Base-by-base conservation (phyloP, 2,888 invertebrate species). In the Pegoplata infirma region DNA sequence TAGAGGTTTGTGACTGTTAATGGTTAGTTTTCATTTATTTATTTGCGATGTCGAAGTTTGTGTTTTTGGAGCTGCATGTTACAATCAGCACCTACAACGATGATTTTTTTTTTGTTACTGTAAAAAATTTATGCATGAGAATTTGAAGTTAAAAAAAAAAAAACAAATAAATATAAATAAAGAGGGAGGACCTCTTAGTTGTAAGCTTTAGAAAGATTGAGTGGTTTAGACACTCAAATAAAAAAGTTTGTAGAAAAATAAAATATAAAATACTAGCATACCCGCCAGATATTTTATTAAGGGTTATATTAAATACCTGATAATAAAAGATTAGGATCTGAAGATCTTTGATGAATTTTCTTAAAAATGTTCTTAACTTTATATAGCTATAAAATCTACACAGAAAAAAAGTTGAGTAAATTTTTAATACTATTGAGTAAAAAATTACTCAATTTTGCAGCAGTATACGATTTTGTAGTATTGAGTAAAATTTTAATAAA, bases 41-140 rank as follows among this genome's bases (percentile, higher is more conserved):
- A 6, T 7, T 51, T 51, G 19, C 25, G 46, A 55, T 63, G 68
- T 68, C 49, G 68, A 75, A 66, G 23, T 66, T 16, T 72, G 36
- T 63, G 36, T 53, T 17, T 23, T 61, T 56, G 36, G 49, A 36
- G 49, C 66, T 67, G 59, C 71, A 71, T 72, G 75, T 71, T 72
- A 25, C 71, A 75, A 75, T 79, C 75, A 75, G 71, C 75, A 79
- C 79, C 79, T 79, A 79, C 79, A 74, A 71, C 66, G 66, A 67
- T 58, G 71, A 10, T 66, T 2, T 40, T 55, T 25, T n/a, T n/a
- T n/a, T n/a, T n/a, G n/a, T 66, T 55, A 25, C 36, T 8, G 12
- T 44, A 7, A 16, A 14, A 67, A 76, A 46, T 61, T 5, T 61
- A 56, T 75, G 53, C 75, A 75, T 72, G 75, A 44, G 74, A 79